Evolutionary conservation across 2,113 vertebrate species (phyloP).

Genomic region (Prunella fulvescens): DNA sequence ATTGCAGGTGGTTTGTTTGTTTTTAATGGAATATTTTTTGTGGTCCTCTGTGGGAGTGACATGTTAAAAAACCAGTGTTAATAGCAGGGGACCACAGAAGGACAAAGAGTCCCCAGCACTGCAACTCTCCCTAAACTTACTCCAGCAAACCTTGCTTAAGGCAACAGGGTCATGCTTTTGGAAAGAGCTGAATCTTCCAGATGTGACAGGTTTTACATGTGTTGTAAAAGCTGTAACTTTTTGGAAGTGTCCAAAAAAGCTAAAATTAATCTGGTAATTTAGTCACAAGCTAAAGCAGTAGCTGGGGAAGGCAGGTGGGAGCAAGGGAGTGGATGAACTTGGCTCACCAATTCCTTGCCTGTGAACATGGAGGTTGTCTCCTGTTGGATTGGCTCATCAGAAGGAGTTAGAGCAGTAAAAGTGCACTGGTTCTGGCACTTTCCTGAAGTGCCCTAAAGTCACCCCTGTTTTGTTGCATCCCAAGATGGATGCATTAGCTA

Average conservation of each 20-base stretch:
- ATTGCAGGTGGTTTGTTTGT: neutral
- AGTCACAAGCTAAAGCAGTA: neutral
- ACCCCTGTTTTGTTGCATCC: neutral
- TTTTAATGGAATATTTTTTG: neutral
- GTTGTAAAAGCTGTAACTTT: neutral
- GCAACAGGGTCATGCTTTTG: neutral
- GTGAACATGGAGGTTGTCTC: neutral
- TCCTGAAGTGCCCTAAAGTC: too few species aligned
- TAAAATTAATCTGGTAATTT: neutral
- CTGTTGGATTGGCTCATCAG: neutral
- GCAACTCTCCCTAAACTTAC: neutral
- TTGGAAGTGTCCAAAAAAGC: neutral
- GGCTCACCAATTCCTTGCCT: neutral
- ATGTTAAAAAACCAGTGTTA: neutral
- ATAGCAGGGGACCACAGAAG: neutral
- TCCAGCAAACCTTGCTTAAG: neutral
- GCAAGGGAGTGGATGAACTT: fast-evolving
- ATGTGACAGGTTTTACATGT: neutral
- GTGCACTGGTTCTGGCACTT: neutral
- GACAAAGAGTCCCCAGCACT: neutral
- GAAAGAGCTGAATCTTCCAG: neutral
- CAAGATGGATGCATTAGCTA: neutral
- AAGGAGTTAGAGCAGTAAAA: neutral
- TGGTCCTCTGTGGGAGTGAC: neutral
- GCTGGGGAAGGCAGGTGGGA: neutral